Conservation (phyloP, 2,888 invertebrate genomes). For the Melikaiella ostensackeni region DNA sequence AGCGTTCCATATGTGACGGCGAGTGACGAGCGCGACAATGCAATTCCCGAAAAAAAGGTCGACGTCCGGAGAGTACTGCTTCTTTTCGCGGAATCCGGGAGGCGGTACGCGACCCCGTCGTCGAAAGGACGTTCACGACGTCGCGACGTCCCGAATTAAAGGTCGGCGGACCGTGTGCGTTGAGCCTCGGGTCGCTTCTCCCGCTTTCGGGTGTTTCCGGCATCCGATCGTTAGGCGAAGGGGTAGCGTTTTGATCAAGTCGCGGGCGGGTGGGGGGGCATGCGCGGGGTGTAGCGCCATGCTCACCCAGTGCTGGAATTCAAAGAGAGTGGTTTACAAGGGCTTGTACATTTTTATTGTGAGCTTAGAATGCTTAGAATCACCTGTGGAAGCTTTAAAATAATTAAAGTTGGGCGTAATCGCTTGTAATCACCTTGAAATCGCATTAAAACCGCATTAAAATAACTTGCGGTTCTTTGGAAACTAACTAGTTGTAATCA, state of each 20-base stretch:
- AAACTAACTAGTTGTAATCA: too few species aligned
- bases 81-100: conserved; percentile 13
- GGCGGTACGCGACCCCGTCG: conserved; percentile 28
- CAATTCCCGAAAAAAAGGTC: not conserved
- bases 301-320: conserved; percentile 6
- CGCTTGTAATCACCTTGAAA: not conserved
- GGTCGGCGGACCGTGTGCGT: conserved; percentile 30
- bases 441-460: too few species aligned
- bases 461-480: too few species aligned
- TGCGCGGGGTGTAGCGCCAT: not conserved
- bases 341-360: not conserved
- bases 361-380: not conserved
- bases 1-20: conserved; percentile 1
- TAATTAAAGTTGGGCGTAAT: not conserved
- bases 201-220: conserved; percentile 68
- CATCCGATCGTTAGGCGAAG: conserved; percentile 67
- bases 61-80: not conserved
- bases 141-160: conserved; percentile 37
- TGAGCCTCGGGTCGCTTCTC: conserved; percentile 27
- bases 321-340: not conserved
- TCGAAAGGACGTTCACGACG: conserved; percentile 39
- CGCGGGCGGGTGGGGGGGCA: not conserved
- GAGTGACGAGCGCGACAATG: not conserved
- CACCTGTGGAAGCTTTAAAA: not conserved
- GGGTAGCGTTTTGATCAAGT: conserved; percentile 38